These are phyloP conservation scores for Cyanoliseus patagonus DNA, from an alignment of 2,113 vertebrate species.

Conservation along the genomic window DNA sequence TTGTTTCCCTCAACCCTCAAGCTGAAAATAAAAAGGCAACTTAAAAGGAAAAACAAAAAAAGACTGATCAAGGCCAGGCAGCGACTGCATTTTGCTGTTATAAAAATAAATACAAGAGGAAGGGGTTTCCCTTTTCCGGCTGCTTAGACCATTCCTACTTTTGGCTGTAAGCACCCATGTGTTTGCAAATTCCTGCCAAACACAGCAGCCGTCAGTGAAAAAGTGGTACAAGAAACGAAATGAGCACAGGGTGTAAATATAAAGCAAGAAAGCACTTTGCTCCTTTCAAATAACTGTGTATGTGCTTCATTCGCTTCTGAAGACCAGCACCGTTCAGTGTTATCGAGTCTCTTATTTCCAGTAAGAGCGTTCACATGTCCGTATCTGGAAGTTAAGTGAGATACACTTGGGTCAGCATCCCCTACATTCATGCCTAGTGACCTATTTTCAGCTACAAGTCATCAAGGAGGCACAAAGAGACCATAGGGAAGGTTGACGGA, in stretches of 20 bases:
- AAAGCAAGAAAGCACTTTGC: background rate
- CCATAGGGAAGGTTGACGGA: accelerated
- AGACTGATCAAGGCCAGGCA: background rate
- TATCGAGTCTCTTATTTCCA: background rate
- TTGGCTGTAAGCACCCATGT: background rate
- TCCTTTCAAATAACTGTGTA: background rate
- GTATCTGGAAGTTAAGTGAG: background rate
- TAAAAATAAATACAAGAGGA: conserved; percentile 30
- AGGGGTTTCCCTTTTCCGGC: background rate
- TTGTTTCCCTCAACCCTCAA: conserved; percentile 16
- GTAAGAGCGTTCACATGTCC: accelerated
- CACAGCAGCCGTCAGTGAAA: background rate
- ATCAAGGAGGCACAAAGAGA: background rate
- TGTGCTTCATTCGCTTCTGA: background rate
- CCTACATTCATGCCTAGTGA: background rate
- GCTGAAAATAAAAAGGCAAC: background rate
- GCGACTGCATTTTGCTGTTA: background rate
- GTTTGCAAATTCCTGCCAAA: conserved; percentile 1
- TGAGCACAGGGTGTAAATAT: background rate
- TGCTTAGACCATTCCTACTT: background rate
- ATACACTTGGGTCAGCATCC: background rate
- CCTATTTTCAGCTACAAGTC: background rate
- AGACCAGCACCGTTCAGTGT: background rate
- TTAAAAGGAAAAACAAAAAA: background rate
- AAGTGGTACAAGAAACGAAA: background rate